phyloP scores from a whole-genome alignment of 2,888 invertebrate genomes.

The Baronia brevicornis region DNA sequence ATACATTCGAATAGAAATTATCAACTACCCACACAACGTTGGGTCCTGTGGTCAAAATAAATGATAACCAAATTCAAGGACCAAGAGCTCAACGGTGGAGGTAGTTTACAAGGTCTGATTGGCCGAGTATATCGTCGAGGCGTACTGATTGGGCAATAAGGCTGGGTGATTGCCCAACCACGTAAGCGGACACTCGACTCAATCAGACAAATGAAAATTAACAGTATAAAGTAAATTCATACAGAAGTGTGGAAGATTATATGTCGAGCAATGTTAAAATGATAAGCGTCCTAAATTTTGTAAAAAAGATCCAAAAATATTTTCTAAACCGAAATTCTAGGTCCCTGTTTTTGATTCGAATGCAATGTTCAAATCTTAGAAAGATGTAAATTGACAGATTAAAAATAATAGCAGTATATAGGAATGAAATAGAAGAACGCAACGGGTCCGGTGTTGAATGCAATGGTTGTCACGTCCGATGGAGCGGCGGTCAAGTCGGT shows the following conservation, averaged over 20 bases:
- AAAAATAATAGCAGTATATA: conserved; percentile 28
- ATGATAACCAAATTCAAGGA: too few relatives aligned
- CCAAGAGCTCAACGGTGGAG: conserved; percentile 45
- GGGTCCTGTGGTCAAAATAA: conserved; percentile 40
- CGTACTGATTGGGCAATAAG: conserved; percentile 82
- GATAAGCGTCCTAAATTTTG: conserved; percentile 40
- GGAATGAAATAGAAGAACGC: conserved; percentile 33
- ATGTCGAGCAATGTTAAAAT: conserved; percentile 18
- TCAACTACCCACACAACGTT: conserved; percentile 43
- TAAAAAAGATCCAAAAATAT: conserved; percentile 69
- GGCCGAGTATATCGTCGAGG: conserved; percentile 54
- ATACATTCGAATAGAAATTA: conserved; percentile 60
- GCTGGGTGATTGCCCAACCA: conserved; percentile 84
- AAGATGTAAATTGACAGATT: conserved; percentile 26
- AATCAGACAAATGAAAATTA: conserved; percentile 48
- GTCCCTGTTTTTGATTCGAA: conserved; percentile 66
- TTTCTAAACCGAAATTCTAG: conserved; percentile 58
- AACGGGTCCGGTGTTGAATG: conserved; percentile 59
- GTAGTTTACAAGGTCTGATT: conserved; percentile 53
- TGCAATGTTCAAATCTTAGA: conserved; percentile 23
- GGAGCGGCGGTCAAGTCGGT: conserved; percentile 64
- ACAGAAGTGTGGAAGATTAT: conserved; percentile 15
- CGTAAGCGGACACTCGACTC: conserved; percentile 72
- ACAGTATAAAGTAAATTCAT: conserved; percentile 25
- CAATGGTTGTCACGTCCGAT: conserved; percentile 55